Evolutionary conservation across 1,140 invertebrate species (phyloP).

Genomic region (Potamilus streckersoni): DNA sequence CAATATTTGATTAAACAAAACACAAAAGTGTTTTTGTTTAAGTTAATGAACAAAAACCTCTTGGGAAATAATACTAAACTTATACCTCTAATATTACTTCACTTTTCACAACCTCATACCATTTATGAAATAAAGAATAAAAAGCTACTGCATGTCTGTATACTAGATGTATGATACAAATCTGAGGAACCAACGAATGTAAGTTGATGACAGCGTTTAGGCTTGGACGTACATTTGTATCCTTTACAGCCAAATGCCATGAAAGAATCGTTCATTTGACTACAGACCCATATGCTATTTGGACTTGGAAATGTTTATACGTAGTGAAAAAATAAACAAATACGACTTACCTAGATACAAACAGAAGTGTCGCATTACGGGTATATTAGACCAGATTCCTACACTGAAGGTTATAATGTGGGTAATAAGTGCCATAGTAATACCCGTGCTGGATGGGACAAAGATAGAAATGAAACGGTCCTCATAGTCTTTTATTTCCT

Average conservation of each 20-base stretch:
- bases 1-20: too few relatives aligned
- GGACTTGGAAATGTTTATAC: background rate
- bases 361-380: conserved; percentile 9
- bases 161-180: background rate
- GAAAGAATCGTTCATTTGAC: background rate
- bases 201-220: background rate
- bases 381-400: conserved; percentile 7
- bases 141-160: too few relatives aligned
- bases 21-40: too few relatives aligned
- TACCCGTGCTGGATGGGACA: background rate
- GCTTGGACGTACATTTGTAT: background rate
- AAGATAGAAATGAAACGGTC: conserved; percentile 6
- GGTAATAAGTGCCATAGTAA: conserved; percentile 3
- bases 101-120: too few relatives aligned
- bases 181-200: background rate
- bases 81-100: too few relatives aligned
- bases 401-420: conserved; percentile 12
- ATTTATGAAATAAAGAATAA: too few relatives aligned
- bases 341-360: conserved; percentile 13
- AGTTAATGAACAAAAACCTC: too few relatives aligned
- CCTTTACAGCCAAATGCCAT: background rate
- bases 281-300: background rate
- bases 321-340: background rate
- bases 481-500: conserved; percentile 7
- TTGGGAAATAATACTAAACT: too few relatives aligned